Conservation (phyloP, 2,888 invertebrate genomes). For the Drosophila infuscata region DNA sequence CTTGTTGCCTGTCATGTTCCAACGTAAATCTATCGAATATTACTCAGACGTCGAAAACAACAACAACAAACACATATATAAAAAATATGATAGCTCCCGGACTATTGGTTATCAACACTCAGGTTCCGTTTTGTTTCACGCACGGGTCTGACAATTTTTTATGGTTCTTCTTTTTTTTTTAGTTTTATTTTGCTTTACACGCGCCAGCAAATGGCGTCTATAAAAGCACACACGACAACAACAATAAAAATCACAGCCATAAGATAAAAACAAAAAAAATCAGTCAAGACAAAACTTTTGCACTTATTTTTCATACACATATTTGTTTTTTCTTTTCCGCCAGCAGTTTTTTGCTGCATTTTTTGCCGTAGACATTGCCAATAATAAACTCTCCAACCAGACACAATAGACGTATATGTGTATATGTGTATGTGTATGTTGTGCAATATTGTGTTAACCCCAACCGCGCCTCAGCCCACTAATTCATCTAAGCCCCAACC, state of each 20-base stretch:
- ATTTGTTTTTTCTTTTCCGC: slow-evolving; percentile 6
- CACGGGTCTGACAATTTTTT: slow-evolving; percentile 75
- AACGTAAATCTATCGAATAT: slow-evolving; percentile 44
- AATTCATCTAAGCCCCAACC: slow-evolving; percentile 37
- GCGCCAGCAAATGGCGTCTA: slow-evolving; percentile 68
- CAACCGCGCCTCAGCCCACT: slow-evolving; percentile 14
- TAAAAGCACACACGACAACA: slow-evolving; percentile 54
- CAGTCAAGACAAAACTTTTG: slow-evolving; percentile 43
- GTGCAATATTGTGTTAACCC: slow-evolving; percentile 33
- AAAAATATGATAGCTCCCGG: slow-evolving; percentile 4
- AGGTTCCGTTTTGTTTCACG: slow-evolving; percentile 47
- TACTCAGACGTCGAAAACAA: slow-evolving; percentile 27
- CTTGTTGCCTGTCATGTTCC: slow-evolving; percentile 29
- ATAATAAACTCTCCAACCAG: slow-evolving; percentile 51
- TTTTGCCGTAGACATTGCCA: slow-evolving; percentile 37
- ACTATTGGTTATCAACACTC: slow-evolving; percentile 25
- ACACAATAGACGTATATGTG: slow-evolving; percentile 33
- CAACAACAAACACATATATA: neutral
- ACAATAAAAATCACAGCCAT: slow-evolving; percentile 41
- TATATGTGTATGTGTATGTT: slow-evolving; percentile 9
- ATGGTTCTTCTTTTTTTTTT: slow-evolving; percentile 27
- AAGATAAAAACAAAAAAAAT: slow-evolving; percentile 39
- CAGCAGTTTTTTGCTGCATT: slow-evolving; percentile 15
- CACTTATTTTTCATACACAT: slow-evolving; percentile 46
- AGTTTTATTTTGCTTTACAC: slow-evolving; percentile 50